A percentile compares a stretch with the other conserved stretches of the same genome.
These are phyloP conservation scores for Gambelia wislizenii DNA, from an alignment of 2,797 vertebrate genomes.

Conservation along the genomic window DNA sequence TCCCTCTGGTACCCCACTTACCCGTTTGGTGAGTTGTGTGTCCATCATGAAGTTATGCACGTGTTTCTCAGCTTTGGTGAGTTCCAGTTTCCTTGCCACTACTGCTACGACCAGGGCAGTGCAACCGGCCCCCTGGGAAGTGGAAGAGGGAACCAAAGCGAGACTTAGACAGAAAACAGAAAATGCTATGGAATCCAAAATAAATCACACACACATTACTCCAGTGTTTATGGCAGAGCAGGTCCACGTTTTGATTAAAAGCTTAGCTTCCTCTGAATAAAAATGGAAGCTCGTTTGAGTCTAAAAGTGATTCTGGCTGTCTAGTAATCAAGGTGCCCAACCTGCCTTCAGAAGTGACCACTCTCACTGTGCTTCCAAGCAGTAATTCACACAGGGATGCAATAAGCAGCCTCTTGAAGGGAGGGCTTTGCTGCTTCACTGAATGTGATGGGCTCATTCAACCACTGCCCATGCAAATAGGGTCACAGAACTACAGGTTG, in stretches of 20 bases:
- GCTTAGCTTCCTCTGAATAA: background rate
- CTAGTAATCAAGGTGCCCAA: too few species aligned
- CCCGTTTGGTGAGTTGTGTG: conserved; percentile 97
- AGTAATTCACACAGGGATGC: background rate
- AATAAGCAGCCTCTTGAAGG: background rate
- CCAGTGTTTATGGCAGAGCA: background rate
- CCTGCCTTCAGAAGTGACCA: too few species aligned
- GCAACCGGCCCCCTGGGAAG: conserved; percentile 88
- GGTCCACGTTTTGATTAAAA: background rate
- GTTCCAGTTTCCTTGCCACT: conserved; percentile 97
- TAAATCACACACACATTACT: background rate
- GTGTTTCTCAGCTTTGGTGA: conserved; percentile 98
- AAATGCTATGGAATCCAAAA: background rate
- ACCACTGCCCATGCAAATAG: background rate
- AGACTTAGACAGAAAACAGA: background rate
- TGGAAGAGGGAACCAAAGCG: background rate
- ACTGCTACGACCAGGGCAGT: conserved; percentile 97
- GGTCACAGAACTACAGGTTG: too few species aligned
- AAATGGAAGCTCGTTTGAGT: too few species aligned
- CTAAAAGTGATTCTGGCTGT: too few species aligned
- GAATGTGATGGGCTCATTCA: background rate
- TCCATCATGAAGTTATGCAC: conserved; percentile 99
- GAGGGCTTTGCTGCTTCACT: background rate
- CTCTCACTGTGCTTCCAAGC: background rate
- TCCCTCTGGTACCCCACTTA: conserved; percentile 64